Evolutionary conservation across 2,888 invertebrate genomes (phyloP).

Genomic region (Thelaira solivaga): DNA sequence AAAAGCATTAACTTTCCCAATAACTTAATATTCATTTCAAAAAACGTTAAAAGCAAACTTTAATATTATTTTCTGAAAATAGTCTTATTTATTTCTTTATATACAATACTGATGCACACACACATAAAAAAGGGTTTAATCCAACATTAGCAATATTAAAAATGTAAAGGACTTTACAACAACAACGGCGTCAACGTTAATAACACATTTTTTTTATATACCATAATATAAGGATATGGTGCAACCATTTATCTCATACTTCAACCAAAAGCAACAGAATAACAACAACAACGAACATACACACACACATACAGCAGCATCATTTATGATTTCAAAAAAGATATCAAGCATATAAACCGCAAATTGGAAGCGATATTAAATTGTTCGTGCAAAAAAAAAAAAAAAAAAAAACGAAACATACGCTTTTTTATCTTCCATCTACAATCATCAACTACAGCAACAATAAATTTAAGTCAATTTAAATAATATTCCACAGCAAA

Average conservation of each 20-base stretch:
- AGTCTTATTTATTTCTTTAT: no score
- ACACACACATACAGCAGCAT: conserved; percentile 18
- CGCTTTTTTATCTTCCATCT: conserved; percentile 21
- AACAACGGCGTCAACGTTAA: conserved; percentile 20
- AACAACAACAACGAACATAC: background rate
- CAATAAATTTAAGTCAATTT: conserved; percentile 74
- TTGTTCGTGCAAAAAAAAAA: conserved; percentile 74
- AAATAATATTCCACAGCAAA: conserved; percentile 67
- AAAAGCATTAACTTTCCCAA: no score
- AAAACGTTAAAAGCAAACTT: no score
- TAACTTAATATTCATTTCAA: no score
- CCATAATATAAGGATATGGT: conserved; percentile 46
- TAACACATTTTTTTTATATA: conserved; percentile 7
- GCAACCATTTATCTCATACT: conserved; percentile 63
- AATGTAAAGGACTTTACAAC: conserved; percentile 50
- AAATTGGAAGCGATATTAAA: conserved; percentile 77
- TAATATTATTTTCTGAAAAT: no score
- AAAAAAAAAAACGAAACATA: conserved; percentile 66
- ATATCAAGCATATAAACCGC: conserved; percentile 73
- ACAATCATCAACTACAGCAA: conserved; percentile 37
- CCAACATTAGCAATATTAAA: conserved; percentile 53
- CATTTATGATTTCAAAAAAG: conserved; percentile 61
- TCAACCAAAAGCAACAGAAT: background rate
- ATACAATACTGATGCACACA: no score
- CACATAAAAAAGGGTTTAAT: conserved; percentile 4